Percentiles rank a stretch among this genome's conserved stretches.
Conservation (phyloP, 2,888 invertebrate species). For the Tortrix viridana region DNA sequence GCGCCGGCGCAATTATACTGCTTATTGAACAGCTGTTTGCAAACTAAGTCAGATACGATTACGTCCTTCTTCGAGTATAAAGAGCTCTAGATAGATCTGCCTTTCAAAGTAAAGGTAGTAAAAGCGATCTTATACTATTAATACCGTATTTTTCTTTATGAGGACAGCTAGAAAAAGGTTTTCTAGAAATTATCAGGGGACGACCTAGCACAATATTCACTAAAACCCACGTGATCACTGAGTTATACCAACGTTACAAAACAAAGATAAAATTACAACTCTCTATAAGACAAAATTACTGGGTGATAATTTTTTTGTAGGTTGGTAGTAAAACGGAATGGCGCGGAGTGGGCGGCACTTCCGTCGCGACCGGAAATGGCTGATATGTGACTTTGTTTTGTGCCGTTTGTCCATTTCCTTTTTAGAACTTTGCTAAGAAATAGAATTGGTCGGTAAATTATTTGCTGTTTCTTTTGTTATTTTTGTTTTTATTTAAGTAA, state of each 20-base stretch:
- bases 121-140: too few species aligned
- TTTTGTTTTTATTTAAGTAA: neutral
- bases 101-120: too few species aligned
- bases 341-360: slow-evolving; percentile 44
- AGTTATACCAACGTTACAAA: neutral
- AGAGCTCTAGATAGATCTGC: too few species aligned
- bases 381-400: slow-evolving; percentile 69
- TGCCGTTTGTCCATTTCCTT: slow-evolving; percentile 51
- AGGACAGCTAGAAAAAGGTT: too few species aligned
- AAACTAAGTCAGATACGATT: too few species aligned
- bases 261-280: slow-evolving; percentile 19
- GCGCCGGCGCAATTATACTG: too few species aligned
- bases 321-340: slow-evolving; percentile 35
- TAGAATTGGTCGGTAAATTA: slow-evolving; percentile 25
- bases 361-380: slow-evolving; percentile 61
- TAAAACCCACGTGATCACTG: too few species aligned
- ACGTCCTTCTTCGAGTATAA: too few species aligned
- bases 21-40: too few species aligned
- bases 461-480: neutral
- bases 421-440: slow-evolving; percentile 15
- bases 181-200: too few species aligned
- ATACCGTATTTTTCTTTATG: too few species aligned
- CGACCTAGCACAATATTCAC: too few species aligned
- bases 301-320: slow-evolving; percentile 33
- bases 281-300: slow-evolving; percentile 27